Base-by-base conservation (phyloP, 1,140 invertebrate genomes). In the Drosophila varians region DNA sequence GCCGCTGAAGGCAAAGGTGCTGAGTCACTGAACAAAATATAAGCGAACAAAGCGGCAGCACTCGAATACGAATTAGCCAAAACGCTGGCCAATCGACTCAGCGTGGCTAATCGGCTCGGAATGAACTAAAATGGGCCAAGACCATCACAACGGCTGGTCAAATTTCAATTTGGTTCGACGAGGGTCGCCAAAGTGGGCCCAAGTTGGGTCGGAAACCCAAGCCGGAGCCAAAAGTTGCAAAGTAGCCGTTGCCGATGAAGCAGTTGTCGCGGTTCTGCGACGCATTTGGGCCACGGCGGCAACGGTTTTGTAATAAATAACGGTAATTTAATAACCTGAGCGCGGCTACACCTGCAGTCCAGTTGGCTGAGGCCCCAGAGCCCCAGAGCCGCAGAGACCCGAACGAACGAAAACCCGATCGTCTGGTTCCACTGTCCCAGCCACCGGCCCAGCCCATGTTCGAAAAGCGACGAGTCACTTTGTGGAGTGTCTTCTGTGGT, bases 251-350 rank as follows among this genome's bases (percentile, higher is more conserved):
- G 36, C 38, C 38, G 38, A 42, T 42, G 38, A 18, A 34, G 51
- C 36, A 45, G 58, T 64, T 73, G 68, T 58, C 73, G 77, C 73
- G 23, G 70, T 69, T 83, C 64, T 87, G 52, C 60, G 38, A 12
- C 64, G 66, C 76, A 86, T 80, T 80, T 86, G 77, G 80, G 77
- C 74, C 80, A 87, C 53, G 69, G 64, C 73, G 49, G 62, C 77
- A 74, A 86, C 80, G 80, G 80, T 80, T 86, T 86, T 74, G 82
- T 86, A 86, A 86, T 77, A 87, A 77, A 86, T 87, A 86, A 86
- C 80, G 77, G 80, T 80, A 86, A 80, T 74, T 86, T 86, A 87
- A 87, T 86, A 86, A 77, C 61, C 43, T 87, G 56, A 86, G 49
- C 73, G 71, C 75, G 53, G 76, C 70, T 75, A 79, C 77, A 76